A percentile compares a stretch with the other conserved stretches of the same genome.
Evolutionary conservation across 2,113 vertebrate genomes (phyloP).

Genomic region (Pelecanus crispus): DNA sequence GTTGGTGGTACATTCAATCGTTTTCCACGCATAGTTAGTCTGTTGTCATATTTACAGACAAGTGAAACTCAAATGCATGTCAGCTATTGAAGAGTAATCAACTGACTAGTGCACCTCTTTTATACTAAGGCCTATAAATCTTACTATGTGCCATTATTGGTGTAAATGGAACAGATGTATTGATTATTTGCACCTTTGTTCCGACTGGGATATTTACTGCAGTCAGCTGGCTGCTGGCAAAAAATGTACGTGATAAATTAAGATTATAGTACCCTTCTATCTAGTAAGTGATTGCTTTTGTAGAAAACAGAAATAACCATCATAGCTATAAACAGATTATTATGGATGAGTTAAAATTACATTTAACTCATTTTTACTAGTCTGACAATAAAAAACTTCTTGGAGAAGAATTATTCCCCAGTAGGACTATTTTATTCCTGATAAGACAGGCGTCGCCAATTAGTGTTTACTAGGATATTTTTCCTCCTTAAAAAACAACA

Average conservation of each 20-base stretch:
- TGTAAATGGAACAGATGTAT: constrained; percentile 29
- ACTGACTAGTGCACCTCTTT: constrained; percentile 19
- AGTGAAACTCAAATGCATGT: neutral
- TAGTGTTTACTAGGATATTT: neutral
- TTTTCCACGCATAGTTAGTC: neutral
- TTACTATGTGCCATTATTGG: constrained; percentile 23
- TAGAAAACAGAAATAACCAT: constrained; percentile 56
- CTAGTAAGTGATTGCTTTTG: constrained; percentile 6
- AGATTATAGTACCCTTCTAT: neutral
- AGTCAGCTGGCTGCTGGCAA: neutral
- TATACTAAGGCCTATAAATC: constrained; percentile 25
- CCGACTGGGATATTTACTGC: neutral
- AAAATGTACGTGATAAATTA: constrained; percentile 15
- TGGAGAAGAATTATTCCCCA: neutral
- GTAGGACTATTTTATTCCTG: neutral
- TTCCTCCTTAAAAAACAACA: neutral
- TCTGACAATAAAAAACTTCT: neutral
- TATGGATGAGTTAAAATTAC: constrained; percentile 4
- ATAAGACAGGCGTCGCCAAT: neutral
- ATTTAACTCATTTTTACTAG: neutral
- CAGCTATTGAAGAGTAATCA: constrained; percentile 37
- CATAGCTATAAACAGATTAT: constrained; percentile 12
- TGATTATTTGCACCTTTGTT: constrained; percentile 57
- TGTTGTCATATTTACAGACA: constrained; percentile 33
- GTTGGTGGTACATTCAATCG: neutral